A percentile compares a stretch with the other conserved stretches of the same genome.
phyloP scores from a whole-genome alignment of 2,797 vertebrate genomes.

The Hemibagrus guttatus region DNA sequence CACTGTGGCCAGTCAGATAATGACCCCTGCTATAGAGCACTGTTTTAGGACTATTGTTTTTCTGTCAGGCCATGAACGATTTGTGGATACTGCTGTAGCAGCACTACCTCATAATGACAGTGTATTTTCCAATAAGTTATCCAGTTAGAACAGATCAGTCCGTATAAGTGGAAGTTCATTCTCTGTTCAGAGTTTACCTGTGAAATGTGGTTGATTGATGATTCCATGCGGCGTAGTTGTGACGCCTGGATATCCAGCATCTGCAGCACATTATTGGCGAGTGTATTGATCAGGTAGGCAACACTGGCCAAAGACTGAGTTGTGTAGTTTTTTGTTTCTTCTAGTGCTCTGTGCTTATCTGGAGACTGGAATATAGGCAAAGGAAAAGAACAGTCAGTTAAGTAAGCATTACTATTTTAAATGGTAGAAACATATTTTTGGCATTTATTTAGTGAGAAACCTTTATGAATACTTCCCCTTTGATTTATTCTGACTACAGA shows the following conservation, averaged over 20 bases:
- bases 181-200: slow-evolving; percentile 73
- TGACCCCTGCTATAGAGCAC: background rate
- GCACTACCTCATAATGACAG: background rate
- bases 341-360: slow-evolving; percentile 88
- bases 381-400: background rate
- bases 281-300: slow-evolving; percentile 94
- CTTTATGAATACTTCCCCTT: background rate
- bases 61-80: background rate
- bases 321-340: slow-evolving; percentile 96
- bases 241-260: slow-evolving; percentile 96
- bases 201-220: slow-evolving; percentile 93
- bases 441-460: background rate
- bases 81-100: background rate
- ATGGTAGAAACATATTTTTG: too few species aligned
- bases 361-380: slow-evolving; percentile 69
- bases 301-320: slow-evolving; percentile 93
- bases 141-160: background rate
- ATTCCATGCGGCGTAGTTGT: slow-evolving; percentile 92
- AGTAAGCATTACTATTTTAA: background rate
- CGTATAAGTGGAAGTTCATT: background rate
- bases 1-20: background rate
- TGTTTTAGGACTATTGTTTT: background rate
- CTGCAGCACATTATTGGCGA: slow-evolving; percentile 95
- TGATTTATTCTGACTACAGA: background rate
- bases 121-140: background rate